Percentiles rank a stretch among this genome's conserved stretches.
phyloP scores from a whole-genome alignment of 2,888 invertebrate genomes.

The Eucera pruinosa region DNA sequence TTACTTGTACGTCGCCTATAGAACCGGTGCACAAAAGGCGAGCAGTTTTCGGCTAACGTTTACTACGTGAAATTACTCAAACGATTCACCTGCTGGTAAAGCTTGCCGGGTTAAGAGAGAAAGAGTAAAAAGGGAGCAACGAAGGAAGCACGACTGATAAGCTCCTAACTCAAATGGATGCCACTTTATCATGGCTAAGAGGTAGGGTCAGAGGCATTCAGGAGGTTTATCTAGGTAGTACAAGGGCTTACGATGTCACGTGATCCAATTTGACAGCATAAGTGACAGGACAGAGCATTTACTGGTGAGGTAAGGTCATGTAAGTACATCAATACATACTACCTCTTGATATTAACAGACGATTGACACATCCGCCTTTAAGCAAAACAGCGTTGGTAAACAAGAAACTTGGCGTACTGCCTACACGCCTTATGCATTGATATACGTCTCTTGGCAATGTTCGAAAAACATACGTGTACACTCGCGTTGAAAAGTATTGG shows the following conservation, averaged over 20 bases:
- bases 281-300: constrained; percentile 63
- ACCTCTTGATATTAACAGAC: constrained; percentile 46
- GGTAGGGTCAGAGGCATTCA: constrained; percentile 39
- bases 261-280: constrained; percentile 64
- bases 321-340: constrained; percentile 43
- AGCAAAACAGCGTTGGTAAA: constrained; percentile 28
- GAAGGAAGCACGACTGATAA: constrained; percentile 56
- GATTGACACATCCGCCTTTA: constrained; percentile 55
- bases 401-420: constrained; percentile 25
- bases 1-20: not conserved
- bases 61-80: constrained; percentile 51
- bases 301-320: constrained; percentile 52
- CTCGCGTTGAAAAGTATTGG: too few relatives aligned
- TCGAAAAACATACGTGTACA: too few relatives aligned
- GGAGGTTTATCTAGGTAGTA: constrained; percentile 61
- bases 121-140: not conserved
- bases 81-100: constrained; percentile 8
- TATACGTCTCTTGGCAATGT: too few relatives aligned
- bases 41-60: constrained; percentile 27
- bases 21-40: constrained; percentile 8
- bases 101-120: constrained; percentile 1
- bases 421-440: not conserved
- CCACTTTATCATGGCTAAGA: constrained; percentile 60
- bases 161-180: constrained; percentile 62
- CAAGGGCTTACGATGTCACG: constrained; percentile 53